Percentiles rank a stretch among this genome's conserved stretches.
phyloP scores from a whole-genome alignment of 2,797 vertebrate genomes.

The Danionella dracula region DNA sequence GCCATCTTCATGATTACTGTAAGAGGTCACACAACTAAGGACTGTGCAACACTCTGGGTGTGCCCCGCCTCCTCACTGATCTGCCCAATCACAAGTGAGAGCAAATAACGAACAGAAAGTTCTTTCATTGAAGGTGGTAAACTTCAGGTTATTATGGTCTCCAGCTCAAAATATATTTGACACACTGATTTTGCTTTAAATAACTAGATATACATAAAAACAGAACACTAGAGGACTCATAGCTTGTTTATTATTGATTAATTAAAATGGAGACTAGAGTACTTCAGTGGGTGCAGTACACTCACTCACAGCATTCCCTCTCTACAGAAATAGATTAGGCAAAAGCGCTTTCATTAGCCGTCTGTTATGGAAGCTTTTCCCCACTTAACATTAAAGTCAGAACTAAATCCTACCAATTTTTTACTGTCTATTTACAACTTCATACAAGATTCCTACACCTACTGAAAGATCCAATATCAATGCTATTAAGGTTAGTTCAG shows the following conservation, averaged over 20 bases:
- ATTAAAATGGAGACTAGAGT: too few species aligned
- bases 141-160: too few species aligned
- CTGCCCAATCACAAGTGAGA: conserved; percentile 24
- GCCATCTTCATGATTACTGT: conserved; percentile 58
- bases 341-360: conserved; percentile 44
- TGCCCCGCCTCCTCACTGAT: conserved; percentile 5
- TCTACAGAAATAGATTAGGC: conserved; percentile 32
- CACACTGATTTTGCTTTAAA: conserved; percentile 72
- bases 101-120: conserved; percentile 28
- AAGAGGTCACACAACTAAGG: conserved; percentile 1
- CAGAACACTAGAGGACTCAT: conserved; percentile 64
- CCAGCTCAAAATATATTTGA: conserved; percentile 45
- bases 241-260: too few species aligned
- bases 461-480: too few species aligned
- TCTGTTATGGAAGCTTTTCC: neutral
- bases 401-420: too few species aligned
- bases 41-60: conserved; percentile 7
- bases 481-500: too few species aligned
- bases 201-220: conserved; percentile 55
- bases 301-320: conserved; percentile 65
- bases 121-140: conserved; percentile 23
- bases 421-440: too few species aligned
- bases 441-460: too few species aligned
- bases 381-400: too few species aligned
- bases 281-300: conserved; percentile 65